Evolutionary conservation across 2,113 vertebrate genomes (phyloP).

Genomic region (Caracal caracal): DNA sequence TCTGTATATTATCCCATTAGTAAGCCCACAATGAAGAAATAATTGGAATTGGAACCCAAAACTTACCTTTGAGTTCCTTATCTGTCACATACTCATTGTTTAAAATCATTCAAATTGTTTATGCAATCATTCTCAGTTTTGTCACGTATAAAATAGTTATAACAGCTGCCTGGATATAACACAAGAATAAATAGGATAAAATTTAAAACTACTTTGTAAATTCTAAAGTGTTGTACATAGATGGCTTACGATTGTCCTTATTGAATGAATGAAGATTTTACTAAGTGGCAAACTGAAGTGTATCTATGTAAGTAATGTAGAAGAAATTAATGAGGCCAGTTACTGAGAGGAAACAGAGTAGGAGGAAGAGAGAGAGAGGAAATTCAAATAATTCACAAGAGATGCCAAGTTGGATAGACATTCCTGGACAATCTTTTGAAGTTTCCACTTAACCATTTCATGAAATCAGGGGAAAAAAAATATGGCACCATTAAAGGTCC

Average conservation of each 20-base stretch:
- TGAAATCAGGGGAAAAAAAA: background rate
- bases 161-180: background rate
- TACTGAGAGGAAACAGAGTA: background rate
- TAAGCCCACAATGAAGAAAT: background rate
- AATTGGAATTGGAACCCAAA: background rate
- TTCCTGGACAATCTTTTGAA: background rate
- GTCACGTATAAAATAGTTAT: background rate
- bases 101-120: background rate
- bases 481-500: background rate
- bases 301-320: background rate
- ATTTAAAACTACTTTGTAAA: background rate
- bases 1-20: background rate
- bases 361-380: background rate
- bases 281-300: background rate
- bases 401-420: background rate
- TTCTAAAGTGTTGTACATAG: background rate
- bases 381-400: background rate
- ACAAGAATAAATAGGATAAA: background rate
- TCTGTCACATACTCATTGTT: background rate
- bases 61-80: background rate
- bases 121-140: background rate
- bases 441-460: background rate
- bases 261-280: conserved; percentile 1
- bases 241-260: background rate
- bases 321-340: background rate